phyloP scores from a whole-genome alignment of 2,888 invertebrate species.

The Panopea generosa region DNA sequence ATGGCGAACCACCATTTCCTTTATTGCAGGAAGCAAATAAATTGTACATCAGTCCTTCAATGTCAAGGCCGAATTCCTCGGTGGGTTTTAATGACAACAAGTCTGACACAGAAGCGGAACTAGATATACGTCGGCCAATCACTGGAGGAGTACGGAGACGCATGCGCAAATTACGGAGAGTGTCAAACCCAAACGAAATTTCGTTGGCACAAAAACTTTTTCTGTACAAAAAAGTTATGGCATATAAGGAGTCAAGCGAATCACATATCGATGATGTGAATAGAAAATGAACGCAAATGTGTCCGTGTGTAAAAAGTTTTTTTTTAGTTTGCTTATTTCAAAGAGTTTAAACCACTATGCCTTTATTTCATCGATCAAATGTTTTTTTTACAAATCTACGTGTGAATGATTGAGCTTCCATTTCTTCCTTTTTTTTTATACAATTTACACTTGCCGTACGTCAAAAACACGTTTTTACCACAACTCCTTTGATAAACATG shows the following conservation, averaged over 20 bases:
- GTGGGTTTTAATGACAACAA: conserved; percentile 50
- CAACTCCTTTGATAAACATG: too few relatives aligned
- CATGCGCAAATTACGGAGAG: conserved; percentile 16
- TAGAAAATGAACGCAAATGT: too few relatives aligned
- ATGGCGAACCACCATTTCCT: conserved; percentile 48
- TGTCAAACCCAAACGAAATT: conserved; percentile 48
- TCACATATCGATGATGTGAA: too few relatives aligned
- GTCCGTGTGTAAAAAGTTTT: too few relatives aligned
- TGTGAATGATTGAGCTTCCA: too few relatives aligned
- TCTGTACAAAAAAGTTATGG: conserved; percentile 55
- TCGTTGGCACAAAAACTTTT: conserved; percentile 55
- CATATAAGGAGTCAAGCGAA: conserved; percentile 43
- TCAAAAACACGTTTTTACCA: too few relatives aligned
- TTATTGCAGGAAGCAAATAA: conserved; percentile 41
- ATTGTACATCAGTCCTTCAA: conserved; percentile 17
- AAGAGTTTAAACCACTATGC: not conserved
- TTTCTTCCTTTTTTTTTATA: too few relatives aligned
- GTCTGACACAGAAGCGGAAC: conserved; percentile 52
- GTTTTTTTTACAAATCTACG: too few relatives aligned
- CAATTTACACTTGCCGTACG: too few relatives aligned
- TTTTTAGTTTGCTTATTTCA: not conserved
- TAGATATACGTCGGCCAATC: conserved; percentile 14
- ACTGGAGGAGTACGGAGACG: conserved; percentile 17
- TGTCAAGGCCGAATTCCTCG: conserved; percentile 24
- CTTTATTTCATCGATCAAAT: too few relatives aligned